Evolutionary conservation across 2,113 vertebrate species (phyloP).

Genomic region (Alosa alosa): DNA sequence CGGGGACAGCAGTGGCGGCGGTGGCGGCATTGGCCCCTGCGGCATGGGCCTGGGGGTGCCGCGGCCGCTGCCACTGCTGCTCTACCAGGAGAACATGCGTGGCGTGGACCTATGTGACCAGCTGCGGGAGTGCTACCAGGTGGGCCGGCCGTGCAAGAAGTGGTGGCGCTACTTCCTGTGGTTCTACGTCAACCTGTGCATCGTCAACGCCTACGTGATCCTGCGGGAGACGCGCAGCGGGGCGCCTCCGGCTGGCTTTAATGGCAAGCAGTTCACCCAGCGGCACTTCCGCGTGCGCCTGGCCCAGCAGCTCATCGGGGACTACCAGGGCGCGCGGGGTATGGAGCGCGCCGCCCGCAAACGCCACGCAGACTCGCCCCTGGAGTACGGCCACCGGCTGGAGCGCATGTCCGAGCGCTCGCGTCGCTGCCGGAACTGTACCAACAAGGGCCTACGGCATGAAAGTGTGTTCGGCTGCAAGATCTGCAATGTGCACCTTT

Average conservation of each 20-base stretch:
- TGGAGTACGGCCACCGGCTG: conserved; percentile 79
- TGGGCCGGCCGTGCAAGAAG: conserved; percentile 76
- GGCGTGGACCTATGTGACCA: conserved; percentile 78
- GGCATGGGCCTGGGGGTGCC: conserved; percentile 63
- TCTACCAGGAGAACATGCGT: conserved; percentile 80
- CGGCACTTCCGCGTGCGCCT: conserved; percentile 77
- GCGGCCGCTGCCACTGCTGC: conserved; percentile 70
- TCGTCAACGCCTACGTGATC: conserved; percentile 76
- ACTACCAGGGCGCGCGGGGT: conserved; percentile 76
- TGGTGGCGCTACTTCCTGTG: conserved; percentile 82
- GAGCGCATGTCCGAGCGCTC: conserved; percentile 81
- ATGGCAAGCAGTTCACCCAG: conserved; percentile 77
- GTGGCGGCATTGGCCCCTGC: background rate
- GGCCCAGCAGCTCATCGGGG: conserved; percentile 78
- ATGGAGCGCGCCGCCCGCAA: conserved; percentile 77
- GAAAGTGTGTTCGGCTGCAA: conserved; percentile 80
- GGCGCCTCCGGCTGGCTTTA: conserved; percentile 67
- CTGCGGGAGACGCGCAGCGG: conserved; percentile 72
- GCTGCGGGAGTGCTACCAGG: conserved; percentile 78
- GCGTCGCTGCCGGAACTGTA: conserved; percentile 77
- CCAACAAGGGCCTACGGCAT: conserved; percentile 77
- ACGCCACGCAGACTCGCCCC: conserved; percentile 75
- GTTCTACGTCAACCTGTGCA: conserved; percentile 79
- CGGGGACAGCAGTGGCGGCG: conserved; percentile 54
- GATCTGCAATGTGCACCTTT: conserved; percentile 81